phyloP scores from a whole-genome alignment of 1,140 invertebrate genomes.

The Vollenhovia emeryi region DNA sequence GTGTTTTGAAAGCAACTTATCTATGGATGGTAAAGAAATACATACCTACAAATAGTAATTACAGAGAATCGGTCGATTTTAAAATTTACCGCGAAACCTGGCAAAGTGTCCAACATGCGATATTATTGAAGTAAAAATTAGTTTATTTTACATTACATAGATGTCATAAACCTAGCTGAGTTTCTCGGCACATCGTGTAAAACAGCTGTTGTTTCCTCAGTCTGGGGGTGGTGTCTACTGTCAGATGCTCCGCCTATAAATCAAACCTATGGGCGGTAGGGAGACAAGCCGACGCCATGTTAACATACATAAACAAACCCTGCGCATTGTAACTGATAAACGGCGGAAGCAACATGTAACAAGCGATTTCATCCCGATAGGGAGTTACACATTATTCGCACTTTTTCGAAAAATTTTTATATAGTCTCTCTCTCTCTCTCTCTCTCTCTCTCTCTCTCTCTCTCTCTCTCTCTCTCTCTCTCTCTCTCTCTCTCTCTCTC shows the following conservation, averaged over 20 bases:
- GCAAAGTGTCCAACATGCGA: conserved; percentile 1
- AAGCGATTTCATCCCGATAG: conserved; percentile 63
- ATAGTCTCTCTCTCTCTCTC: too few species aligned
- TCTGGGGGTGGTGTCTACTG: conserved; percentile 82
- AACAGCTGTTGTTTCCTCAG: conserved; percentile 79
- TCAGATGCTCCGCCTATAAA: conserved; percentile 85
- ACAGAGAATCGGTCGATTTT: not conserved
- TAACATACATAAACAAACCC: conserved; percentile 84
- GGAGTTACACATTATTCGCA: not conserved
- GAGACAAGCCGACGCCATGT: conserved; percentile 84
- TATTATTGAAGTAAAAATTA: conserved; percentile 41
- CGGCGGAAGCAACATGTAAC: conserved; percentile 76
- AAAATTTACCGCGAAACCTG: not conserved
- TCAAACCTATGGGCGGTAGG: conserved; percentile 79
- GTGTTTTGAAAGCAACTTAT: not conserved
- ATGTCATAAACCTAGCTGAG: conserved; percentile 46
- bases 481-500: too few species aligned
- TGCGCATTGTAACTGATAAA: conserved; percentile 80
- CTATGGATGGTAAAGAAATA: not conserved
- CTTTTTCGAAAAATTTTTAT: not conserved
- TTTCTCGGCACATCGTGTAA: conserved; percentile 19
- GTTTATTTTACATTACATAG: conserved; percentile 12
- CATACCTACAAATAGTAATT: not conserved
- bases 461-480: too few species aligned
- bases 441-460: too few species aligned